Percentiles rank a stretch among this genome's conserved stretches.
These are phyloP conservation scores for Trididemnum nubilum DNA, from an alignment of 23 tunicate species.

Conservation along the genomic window DNA sequence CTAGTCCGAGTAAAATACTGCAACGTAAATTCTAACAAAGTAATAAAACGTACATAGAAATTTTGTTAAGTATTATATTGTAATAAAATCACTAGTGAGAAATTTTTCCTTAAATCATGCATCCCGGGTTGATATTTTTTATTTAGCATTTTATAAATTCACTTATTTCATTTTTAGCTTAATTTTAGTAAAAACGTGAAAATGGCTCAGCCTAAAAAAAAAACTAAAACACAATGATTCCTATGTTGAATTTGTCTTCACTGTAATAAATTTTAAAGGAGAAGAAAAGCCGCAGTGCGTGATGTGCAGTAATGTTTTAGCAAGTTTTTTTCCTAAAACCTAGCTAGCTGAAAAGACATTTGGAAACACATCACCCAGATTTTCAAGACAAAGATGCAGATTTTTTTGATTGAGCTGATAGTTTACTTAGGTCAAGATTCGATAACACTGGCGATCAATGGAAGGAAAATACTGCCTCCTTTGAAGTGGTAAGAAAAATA, in stretches of 20 bases:
- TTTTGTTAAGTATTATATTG: too few relatives aligned
- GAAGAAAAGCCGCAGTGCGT: constrained; percentile 64
- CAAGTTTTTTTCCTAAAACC: constrained; percentile 62
- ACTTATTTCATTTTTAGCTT: too few relatives aligned
- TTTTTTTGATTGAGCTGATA: constrained; percentile 50
- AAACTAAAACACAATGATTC: constrained; percentile 41
- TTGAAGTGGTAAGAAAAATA: constrained; percentile 58
- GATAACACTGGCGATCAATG: constrained; percentile 41
- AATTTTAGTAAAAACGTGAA: too few relatives aligned
- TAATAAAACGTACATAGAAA: too few relatives aligned
- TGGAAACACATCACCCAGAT: constrained; percentile 53
- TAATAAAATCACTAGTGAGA: too few relatives aligned
- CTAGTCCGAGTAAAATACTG: too few relatives aligned
- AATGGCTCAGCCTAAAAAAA: too few relatives aligned
- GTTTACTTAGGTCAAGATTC: constrained; percentile 51
- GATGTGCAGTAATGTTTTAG: constrained; percentile 49
- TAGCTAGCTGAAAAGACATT: constrained; percentile 56
- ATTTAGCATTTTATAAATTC: too few relatives aligned
- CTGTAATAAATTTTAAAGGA: constrained; percentile 41
- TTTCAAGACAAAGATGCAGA: constrained; percentile 63
- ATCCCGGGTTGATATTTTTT: too few relatives aligned
- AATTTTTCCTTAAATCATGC: too few relatives aligned
- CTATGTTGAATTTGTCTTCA: constrained; percentile 35
- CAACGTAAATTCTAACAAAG: too few relatives aligned
- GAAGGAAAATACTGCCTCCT: constrained; percentile 55